Percentiles rank a stretch among this genome's conserved stretches.
phyloP scores from a whole-genome alignment of 2,888 invertebrate species.

The Habrosyne pyritoides region DNA sequence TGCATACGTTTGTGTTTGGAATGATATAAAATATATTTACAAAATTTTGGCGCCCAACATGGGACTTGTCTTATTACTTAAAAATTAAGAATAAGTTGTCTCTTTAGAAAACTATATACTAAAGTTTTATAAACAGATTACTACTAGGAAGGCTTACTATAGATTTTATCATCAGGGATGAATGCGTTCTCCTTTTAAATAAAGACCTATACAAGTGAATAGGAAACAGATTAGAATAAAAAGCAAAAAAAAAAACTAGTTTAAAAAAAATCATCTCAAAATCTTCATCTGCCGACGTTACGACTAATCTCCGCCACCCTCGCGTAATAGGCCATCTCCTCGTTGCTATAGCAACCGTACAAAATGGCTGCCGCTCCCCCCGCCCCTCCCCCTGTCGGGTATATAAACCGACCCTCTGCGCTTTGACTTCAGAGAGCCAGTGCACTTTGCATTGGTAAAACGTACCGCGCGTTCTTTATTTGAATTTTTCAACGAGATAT shows the following conservation, averaged over 20 bases:
- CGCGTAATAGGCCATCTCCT: constrained; percentile 83
- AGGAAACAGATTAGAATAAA: no score
- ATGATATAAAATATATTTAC: no score
- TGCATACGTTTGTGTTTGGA: no score
- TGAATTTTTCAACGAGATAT: constrained; percentile 37
- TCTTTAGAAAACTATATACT: no score
- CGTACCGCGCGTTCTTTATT: constrained; percentile 51
- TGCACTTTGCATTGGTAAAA: constrained; percentile 52
- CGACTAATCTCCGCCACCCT: constrained; percentile 81
- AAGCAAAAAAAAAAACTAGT: no score
- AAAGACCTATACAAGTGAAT: no score
- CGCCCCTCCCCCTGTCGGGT: constrained; percentile 53
- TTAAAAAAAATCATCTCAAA: constrained; percentile 27
- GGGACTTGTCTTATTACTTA: constrained; percentile 8
- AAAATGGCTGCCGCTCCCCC: constrained; percentile 75
- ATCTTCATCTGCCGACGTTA: constrained; percentile 59
- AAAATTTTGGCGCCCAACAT: constrained; percentile 16
- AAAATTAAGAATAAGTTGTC: no score
- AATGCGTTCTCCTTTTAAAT: no score
- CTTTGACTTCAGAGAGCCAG: constrained; percentile 69
- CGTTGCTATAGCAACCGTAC: constrained; percentile 70
- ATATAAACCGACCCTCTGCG: constrained; percentile 67
- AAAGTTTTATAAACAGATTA: no score
- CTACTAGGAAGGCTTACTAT: no score
- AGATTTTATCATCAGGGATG: no score